Evolutionary conservation across 2,797 vertebrate genomes (phyloP), one percentile per base, ranked within the genome.

Genomic region (Xerus rutilus): DNA sequence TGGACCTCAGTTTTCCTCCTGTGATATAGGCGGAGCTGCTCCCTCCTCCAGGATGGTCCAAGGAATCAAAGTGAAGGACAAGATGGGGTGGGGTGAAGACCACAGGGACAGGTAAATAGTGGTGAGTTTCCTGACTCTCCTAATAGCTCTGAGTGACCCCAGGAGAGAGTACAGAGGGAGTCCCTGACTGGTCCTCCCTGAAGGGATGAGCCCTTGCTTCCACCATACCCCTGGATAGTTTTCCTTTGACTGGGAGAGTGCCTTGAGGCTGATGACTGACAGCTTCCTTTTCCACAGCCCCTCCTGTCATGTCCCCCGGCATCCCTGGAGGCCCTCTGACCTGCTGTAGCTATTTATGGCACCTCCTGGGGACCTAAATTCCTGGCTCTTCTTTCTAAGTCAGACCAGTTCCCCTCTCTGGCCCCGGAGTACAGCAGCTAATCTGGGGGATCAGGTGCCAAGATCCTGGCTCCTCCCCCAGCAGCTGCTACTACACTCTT

Each of bases 311-410:
- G 20, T 3, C 82, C 8, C 3, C 64, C 17, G 14, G 39, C 62
- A 67, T 77, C 64, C 62, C 93, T 82, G 39, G 89, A 89, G 95
- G 89, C 97, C 93, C 95, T 97, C 95, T 95, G 96, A 97, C 94
- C 94, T 76, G 21, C 93, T 97, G 86, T 92, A 89, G 94, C 96
- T 98, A 98, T 98, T 98, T 99, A 98, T 98, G 98, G 98, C 96
- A 96, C 87, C 97, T 98, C 62, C 77, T 67, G 39, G 25, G 91
- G 90, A 67, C 93, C 95, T 47, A 79, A 23, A 96, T 97, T 98
- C 95, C 95, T 84, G 81, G 92, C 49, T 98, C 94, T 98, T 94
- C 79, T 49, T 92, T 97, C 92, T 93, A 94, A 94, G 89, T 89
- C 94, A 93, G 97, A 74, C 96, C 52, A 85, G 94, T 91, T 91